phyloP scores from a whole-genome alignment of 2,888 invertebrate genomes.

The Antitype chi region DNA sequence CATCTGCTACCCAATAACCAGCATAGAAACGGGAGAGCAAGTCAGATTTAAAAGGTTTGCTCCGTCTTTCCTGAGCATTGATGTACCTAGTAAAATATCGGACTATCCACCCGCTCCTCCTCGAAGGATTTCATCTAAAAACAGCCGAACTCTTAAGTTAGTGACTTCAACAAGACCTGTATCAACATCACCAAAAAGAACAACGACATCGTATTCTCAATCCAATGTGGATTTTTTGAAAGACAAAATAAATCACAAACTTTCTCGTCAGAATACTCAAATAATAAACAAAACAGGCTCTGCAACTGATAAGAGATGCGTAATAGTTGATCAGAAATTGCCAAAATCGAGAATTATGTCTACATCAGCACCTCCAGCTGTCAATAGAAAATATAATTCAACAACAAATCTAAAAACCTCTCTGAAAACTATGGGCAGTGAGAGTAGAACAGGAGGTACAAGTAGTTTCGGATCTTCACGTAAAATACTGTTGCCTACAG shows the following conservation, averaged over 20 bases:
- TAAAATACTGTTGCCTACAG: slow-evolving; percentile 84
- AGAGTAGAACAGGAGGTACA: slow-evolving; percentile 77
- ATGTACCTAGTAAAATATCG: slow-evolving; percentile 74
- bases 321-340: slow-evolving; percentile 59
- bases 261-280: slow-evolving; percentile 88
- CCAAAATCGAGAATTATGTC: slow-evolving; percentile 79
- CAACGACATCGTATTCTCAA: slow-evolving; percentile 75
- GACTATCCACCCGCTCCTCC: slow-evolving; percentile 93
- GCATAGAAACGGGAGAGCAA: slow-evolving; percentile 76
- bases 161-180: slow-evolving; percentile 90
- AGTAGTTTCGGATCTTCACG: slow-evolving; percentile 88
- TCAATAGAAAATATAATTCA: slow-evolving; percentile 80
- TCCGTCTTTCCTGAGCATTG: slow-evolving; percentile 89
- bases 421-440: slow-evolving; percentile 70
- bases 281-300: slow-evolving; percentile 72
- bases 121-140: slow-evolving; percentile 93
- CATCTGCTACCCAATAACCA: slow-evolving; percentile 91
- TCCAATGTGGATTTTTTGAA: slow-evolving; percentile 91
- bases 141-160: slow-evolving; percentile 92
- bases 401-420: slow-evolving; percentile 64
- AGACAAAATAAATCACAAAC: slow-evolving; percentile 91
- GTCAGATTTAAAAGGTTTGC: slow-evolving; percentile 91
- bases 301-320: slow-evolving; percentile 67
- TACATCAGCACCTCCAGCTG: slow-evolving; percentile 83
- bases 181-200: slow-evolving; percentile 79